Conservation (phyloP, 2,888 invertebrate species). For the Drosophila hamatofila region DNA sequence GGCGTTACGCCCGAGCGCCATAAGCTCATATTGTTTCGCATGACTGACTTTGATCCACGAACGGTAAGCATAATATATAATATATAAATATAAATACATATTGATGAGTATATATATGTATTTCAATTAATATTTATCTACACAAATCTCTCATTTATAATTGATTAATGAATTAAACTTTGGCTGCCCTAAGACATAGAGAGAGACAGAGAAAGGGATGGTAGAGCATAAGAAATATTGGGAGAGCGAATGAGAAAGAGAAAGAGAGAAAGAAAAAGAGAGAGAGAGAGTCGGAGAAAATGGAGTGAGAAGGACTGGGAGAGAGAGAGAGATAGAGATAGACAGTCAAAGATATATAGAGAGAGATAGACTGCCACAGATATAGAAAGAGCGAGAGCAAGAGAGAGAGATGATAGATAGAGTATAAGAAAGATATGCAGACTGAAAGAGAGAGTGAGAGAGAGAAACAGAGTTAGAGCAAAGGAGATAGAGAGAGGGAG, state of each 20-base stretch:
- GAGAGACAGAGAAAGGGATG: not conserved
- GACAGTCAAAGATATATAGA: not conserved
- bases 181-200: not conserved
- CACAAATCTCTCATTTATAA: no score
- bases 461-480: no score
- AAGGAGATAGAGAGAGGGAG: no score
- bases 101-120: no score
- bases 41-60: constrained; percentile 74
- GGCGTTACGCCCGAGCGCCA: constrained; percentile 79
- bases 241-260: not conserved
- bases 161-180: not conserved
- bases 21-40: constrained; percentile 69
- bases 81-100: not conserved
- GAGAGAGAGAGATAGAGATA: not conserved
- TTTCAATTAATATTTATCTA: no score
- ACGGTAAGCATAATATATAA: constrained; percentile 54
- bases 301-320: no score
- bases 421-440: no score
- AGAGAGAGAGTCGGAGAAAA: not conserved
- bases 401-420: not conserved
- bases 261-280: not conserved
- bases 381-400: not conserved
- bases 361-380: not conserved
- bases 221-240: no score
- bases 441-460: no score